Base-by-base conservation (phyloP, 2,797 vertebrate species). In the Meriones psammophilus region DNA sequence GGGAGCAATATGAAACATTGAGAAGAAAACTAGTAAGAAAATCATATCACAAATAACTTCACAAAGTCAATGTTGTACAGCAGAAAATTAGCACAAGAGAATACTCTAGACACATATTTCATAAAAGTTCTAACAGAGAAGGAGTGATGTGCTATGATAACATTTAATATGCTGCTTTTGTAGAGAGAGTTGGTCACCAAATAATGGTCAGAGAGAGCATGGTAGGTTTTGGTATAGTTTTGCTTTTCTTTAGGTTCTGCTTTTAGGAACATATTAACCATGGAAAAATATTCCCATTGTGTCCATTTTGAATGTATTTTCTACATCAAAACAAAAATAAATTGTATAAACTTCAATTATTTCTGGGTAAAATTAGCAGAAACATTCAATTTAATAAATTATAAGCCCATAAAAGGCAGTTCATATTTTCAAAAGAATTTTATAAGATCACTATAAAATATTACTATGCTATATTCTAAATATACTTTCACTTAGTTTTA, bases 181-280 rank as follows among this genome's bases (percentile, higher is more conserved):
- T 18, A 0, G 28, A 58, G 24, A 14, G 24, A 30, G 54, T 9
- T 76, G 39, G 8, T 66, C 18, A 69, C 14, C 39, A 89, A 74
- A 15, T 58, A 89, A 91, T 26, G 20, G 36, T 8, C 73, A 24
- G 20, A 88, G 13, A 6, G 3, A 2, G 8, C 13, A 79, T 89
- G 10, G 77, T 33, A 9, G 24, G 5, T 30, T 88, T 71, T 33
- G 58, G 20, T 36, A 79, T n/a, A 39, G 17, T 88, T 95, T 94
- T 54, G 18, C 64, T 92, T 95, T 85, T 60, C 50, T 62, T 54
- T 91, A 62, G 50, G 2, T 76, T 88, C 77, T 88, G 18, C 60
- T 50, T 62, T n/a, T 24, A 76, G 17, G 1, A 95, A 10, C 60
- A 50, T 50, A 58, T 54, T 91, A 17, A 92, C 3, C 60, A 84